Conservation (phyloP, 2,113 vertebrate genomes). For the Phodopus roborovskii region DNA sequence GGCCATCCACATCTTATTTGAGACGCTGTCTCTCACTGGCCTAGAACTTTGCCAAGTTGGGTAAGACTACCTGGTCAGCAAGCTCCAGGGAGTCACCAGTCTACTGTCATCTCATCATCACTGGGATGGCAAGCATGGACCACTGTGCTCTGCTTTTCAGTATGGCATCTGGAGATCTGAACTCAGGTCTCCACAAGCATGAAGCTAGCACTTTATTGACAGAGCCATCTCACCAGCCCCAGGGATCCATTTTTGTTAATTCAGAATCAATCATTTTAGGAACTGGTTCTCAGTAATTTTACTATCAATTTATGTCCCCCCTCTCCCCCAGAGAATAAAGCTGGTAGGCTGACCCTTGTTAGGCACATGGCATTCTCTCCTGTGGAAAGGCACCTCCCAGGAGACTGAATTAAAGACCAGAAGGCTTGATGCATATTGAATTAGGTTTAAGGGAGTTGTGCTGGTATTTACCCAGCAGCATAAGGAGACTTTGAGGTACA, state of each 20-base stretch:
- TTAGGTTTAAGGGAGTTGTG: slow-evolving; percentile 52
- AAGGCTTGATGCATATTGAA: slow-evolving; percentile 47
- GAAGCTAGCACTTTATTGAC: not conserved
- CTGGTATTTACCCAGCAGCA: not conserved
- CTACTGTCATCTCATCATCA: not conserved
- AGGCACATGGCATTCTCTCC: not conserved
- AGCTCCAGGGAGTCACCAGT: not conserved
- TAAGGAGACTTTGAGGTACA: slow-evolving; percentile 7
- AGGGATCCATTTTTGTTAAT: slow-evolving; percentile 5
- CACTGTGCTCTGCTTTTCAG: not conserved
- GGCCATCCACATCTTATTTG: not conserved
- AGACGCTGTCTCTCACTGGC: not conserved
- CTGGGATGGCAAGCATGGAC: not conserved
- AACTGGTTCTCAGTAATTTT: not conserved
- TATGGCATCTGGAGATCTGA: not conserved
- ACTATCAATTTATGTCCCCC: not conserved
- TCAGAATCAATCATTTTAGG: slow-evolving; percentile 31
- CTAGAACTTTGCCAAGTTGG: not conserved
- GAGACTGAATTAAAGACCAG: slow-evolving; percentile 53
- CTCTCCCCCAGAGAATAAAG: not conserved
- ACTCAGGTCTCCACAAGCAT: not conserved
- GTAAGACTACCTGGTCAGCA: not conserved
- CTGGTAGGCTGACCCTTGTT: not conserved
- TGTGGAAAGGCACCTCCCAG: not conserved
- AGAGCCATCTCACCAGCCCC: not conserved